Evolutionary conservation across 2,888 invertebrate genomes (phyloP).

Genomic region (Isoperla grammatica): DNA sequence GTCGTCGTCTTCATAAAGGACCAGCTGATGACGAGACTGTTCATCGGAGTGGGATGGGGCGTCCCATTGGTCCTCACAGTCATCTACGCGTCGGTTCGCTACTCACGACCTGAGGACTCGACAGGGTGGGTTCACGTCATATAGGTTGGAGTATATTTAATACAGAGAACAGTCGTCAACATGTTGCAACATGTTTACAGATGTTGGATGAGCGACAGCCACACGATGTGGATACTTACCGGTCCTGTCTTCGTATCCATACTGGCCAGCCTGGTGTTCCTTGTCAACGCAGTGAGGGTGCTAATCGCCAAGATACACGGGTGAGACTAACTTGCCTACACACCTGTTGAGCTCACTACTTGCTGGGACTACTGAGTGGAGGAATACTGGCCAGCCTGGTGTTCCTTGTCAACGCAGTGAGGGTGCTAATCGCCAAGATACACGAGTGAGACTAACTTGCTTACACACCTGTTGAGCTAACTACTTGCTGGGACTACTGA

Average conservation of each 20-base stretch:
- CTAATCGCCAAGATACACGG: conserved; percentile 58
- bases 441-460: too few relatives aligned
- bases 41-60: conserved; percentile 63
- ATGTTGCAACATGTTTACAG: too few relatives aligned
- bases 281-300: conserved; percentile 61
- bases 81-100: conserved; percentile 35
- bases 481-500: too few relatives aligned
- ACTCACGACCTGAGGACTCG: not conserved
- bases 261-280: conserved; percentile 55
- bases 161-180: too few relatives aligned
- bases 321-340: too few relatives aligned
- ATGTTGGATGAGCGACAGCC: conserved; percentile 62
- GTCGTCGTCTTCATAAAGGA: conserved; percentile 73
- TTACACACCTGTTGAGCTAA: too few relatives aligned
- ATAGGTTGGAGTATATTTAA: too few relatives aligned
- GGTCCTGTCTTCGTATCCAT: conserved; percentile 57
- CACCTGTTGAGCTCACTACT: too few relatives aligned
- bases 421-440: conserved; percentile 58
- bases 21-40: conserved; percentile 63
- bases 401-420: conserved; percentile 61
- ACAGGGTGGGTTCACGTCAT: conserved; percentile 5
- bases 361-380: too few relatives aligned
- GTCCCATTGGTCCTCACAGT: conserved; percentile 50
- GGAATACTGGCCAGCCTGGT: conserved; percentile 55
- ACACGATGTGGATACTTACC: conserved; percentile 58